Evolutionary conservation across 2,888 invertebrate genomes (phyloP).

Genomic region (Morpho helenor): DNA sequence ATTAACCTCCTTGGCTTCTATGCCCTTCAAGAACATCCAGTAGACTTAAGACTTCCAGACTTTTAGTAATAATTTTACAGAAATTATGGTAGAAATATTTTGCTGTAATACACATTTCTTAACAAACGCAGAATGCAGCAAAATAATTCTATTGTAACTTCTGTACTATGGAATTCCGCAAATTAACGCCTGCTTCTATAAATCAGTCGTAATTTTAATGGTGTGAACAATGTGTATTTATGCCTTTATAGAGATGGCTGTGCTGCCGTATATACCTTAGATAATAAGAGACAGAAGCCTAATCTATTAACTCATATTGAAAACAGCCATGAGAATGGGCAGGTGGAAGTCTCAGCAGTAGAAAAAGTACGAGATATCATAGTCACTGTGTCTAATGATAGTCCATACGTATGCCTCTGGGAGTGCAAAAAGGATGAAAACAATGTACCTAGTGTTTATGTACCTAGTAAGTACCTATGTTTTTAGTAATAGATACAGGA

Average conservation of each 20-base stretch:
- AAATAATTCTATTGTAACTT: too few relatives aligned
- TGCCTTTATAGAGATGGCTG: slow-evolving; percentile 60
- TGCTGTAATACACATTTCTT: too few relatives aligned
- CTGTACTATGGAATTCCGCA: too few relatives aligned
- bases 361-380: slow-evolving; percentile 40
- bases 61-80: too few relatives aligned
- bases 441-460: slow-evolving; percentile 13
- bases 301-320: slow-evolving; percentile 41
- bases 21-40: too few relatives aligned
- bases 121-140: too few relatives aligned
- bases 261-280: slow-evolving; percentile 42
- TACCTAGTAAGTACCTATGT: slow-evolving; percentile 19
- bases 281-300: slow-evolving; percentile 40
- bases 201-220: too few relatives aligned
- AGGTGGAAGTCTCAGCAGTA: slow-evolving; percentile 58
- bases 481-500: neutral
- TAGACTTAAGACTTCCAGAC: too few relatives aligned
- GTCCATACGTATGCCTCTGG: slow-evolving; percentile 42
- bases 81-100: too few relatives aligned
- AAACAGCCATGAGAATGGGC: slow-evolving; percentile 54
- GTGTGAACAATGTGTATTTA: neutral
- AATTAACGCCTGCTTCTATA: too few relatives aligned
- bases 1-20: too few relatives aligned
- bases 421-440: slow-evolving; percentile 19
- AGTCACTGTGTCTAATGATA: slow-evolving; percentile 44